phyloP scores from a whole-genome alignment of 2,888 invertebrate species.

The Notodromas monacha region DNA sequence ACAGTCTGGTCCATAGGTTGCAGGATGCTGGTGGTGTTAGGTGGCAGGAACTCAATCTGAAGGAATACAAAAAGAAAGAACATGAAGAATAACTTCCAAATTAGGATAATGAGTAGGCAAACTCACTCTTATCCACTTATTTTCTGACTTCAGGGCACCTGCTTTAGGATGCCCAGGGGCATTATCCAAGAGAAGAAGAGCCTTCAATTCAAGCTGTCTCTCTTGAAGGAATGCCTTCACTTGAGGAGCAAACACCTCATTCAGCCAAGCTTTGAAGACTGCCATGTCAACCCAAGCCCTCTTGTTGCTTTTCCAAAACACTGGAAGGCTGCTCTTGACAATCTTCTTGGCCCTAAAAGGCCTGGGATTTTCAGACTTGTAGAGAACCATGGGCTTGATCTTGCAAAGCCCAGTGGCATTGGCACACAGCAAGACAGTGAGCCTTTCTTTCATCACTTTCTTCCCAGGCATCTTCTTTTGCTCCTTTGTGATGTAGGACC shows the following conservation, averaged over 20 bases:
- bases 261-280: constrained; percentile 7
- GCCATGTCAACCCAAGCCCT: constrained; percentile 7
- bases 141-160: too few relatives aligned
- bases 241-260: constrained; percentile 6
- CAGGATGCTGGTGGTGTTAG: too few relatives aligned
- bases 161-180: too few relatives aligned
- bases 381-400: constrained; percentile 8
- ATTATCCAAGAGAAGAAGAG: too few relatives aligned
- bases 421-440: constrained; percentile 8
- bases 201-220: too few relatives aligned
- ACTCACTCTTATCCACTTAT: too few relatives aligned
- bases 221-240: constrained; percentile 7
- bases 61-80: too few relatives aligned
- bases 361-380: constrained; percentile 8
- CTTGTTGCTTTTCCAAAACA: constrained; percentile 7
- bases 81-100: too few relatives aligned
- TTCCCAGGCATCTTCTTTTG: constrained; percentile 8
- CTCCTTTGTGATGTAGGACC: constrained; percentile 9
- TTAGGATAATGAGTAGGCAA: too few relatives aligned
- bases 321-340: constrained; percentile 6
- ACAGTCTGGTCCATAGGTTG: too few relatives aligned
- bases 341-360: constrained; percentile 8
- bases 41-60: too few relatives aligned
- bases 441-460: constrained; percentile 9
- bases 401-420: too few relatives aligned